Conservation (phyloP, 1,140 invertebrate species). For the Ceratitis capitata region DNA sequence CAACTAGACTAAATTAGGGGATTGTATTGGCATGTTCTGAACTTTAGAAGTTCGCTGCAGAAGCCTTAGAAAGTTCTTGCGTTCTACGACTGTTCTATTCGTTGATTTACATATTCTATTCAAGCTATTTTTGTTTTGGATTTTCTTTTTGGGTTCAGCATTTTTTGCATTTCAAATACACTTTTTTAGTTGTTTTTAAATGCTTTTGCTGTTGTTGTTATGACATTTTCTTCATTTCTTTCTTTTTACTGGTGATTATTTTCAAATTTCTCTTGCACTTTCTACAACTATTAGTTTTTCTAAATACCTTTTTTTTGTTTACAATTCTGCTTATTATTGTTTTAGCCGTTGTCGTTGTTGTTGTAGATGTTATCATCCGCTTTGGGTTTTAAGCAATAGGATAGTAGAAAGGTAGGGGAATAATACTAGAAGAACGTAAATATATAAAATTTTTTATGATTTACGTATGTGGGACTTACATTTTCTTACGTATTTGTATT, state of each 20-base stretch:
- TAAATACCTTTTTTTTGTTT: neutral
- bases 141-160: slow-evolving; percentile 9
- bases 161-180: neutral
- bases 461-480: too few relatives aligned
- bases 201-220: neutral
- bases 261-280: neutral
- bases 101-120: neutral
- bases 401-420: too few relatives aligned
- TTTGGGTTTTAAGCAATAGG: slow-evolving; percentile 15
- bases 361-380: neutral
- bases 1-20: slow-evolving; percentile 46
- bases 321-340: neutral
- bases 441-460: too few relatives aligned
- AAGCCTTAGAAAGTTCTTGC: slow-evolving; percentile 43
- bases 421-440: too few relatives aligned
- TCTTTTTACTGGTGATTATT: neutral
- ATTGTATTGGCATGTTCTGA: slow-evolving; percentile 41
- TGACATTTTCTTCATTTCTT: neutral
- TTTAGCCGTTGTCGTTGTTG: neutral
- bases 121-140: neutral
- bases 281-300: neutral
- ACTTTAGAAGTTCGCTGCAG: slow-evolving; percentile 42
- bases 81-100: slow-evolving; percentile 12
- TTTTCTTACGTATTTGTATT: too few relatives aligned
- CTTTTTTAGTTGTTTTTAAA: neutral